These are phyloP conservation scores for Macaria notata DNA, from an alignment of 2,888 invertebrate genomes.

Conservation along the genomic window DNA sequence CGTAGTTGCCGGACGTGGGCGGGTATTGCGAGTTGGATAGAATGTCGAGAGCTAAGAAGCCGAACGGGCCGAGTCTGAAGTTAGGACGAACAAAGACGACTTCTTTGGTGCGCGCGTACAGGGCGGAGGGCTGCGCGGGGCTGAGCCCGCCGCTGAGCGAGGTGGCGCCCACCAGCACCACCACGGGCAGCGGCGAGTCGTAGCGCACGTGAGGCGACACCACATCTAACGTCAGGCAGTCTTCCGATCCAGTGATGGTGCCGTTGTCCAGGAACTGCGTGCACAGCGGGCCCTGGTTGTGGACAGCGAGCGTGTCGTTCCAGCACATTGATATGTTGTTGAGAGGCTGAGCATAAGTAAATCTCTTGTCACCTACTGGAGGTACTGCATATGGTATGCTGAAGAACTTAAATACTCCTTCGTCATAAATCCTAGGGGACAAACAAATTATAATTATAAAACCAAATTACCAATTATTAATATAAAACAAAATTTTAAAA, in stretches of 20 bases:
- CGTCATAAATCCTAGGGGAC: slow-evolving; percentile 84
- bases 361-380: slow-evolving; percentile 86
- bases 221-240: slow-evolving; percentile 92
- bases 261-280: slow-evolving; percentile 87
- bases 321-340: slow-evolving; percentile 88
- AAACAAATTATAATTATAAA: background rate
- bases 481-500: too few species aligned
- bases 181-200: slow-evolving; percentile 89
- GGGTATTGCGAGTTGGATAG: slow-evolving; percentile 87
- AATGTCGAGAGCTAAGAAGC: slow-evolving; percentile 89
- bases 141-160: slow-evolving; percentile 90
- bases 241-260: slow-evolving; percentile 86
- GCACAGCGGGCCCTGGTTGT: slow-evolving; percentile 86
- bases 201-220: slow-evolving; percentile 91
- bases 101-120: slow-evolving; percentile 89
- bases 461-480: background rate
- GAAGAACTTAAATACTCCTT: slow-evolving; percentile 90
- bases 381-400: slow-evolving; percentile 92
- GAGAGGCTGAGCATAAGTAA: slow-evolving; percentile 86
- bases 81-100: slow-evolving; percentile 94
- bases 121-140: slow-evolving; percentile 87
- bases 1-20: slow-evolving; percentile 92
- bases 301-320: slow-evolving; percentile 87
- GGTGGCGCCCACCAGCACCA: slow-evolving; percentile 91
- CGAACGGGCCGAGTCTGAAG: slow-evolving; percentile 90